Percentiles rank a stretch among this genome's conserved stretches.
phyloP scores from a whole-genome alignment of 2,888 invertebrate genomes.

The Sialis fuliginosa region DNA sequence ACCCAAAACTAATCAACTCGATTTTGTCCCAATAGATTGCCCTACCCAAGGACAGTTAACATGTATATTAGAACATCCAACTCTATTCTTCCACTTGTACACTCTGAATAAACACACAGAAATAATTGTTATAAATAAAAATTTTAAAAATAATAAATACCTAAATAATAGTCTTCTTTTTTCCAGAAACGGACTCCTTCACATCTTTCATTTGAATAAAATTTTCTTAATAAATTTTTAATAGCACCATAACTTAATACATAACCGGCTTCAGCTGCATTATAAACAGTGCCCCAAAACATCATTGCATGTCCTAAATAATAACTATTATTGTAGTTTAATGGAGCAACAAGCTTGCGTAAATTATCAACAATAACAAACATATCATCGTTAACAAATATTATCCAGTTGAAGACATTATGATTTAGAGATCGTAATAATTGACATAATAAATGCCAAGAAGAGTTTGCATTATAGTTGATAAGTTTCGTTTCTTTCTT shows the following conservation, averaged over 20 bases:
- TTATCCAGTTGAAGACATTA: conserved; percentile 27
- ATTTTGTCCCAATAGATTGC: no score
- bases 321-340: conserved; percentile 24
- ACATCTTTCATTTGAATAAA: conserved; percentile 26
- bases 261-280: conserved; percentile 34
- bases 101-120: no score
- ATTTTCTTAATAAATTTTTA: conserved; percentile 21
- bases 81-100: no score
- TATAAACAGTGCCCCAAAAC: conserved; percentile 35
- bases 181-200: conserved; percentile 32
- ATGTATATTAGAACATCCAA: no score
- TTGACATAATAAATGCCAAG: conserved; percentile 20
- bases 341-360: conserved; percentile 27
- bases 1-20: no score
- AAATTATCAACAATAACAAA: conserved; percentile 37
- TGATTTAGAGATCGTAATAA: conserved; percentile 13
- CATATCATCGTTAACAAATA: conserved; percentile 34
- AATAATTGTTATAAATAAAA: neutral
- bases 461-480: conserved; percentile 15
- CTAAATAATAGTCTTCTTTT: conserved; percentile 37
- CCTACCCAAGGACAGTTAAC: no score
- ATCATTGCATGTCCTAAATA: conserved; percentile 35
- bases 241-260: conserved; percentile 32
- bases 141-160: conserved; percentile 15
- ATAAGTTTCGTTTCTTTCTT: conserved; percentile 12